These are phyloP conservation scores for Stenurella melanura DNA, from an alignment of 2,888 invertebrate species.

Conservation along the genomic window DNA sequence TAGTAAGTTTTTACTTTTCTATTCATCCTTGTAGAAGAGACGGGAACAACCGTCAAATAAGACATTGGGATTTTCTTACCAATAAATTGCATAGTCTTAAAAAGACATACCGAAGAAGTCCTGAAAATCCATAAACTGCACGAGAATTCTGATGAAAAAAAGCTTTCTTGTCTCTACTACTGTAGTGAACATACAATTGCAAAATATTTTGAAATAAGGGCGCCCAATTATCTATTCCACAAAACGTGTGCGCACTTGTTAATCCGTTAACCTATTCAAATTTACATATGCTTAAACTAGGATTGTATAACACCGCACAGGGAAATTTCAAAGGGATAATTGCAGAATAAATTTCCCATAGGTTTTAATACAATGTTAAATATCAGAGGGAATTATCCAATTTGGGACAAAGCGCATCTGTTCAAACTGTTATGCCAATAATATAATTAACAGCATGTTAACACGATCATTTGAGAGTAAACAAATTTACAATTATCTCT, in stretches of 20 bases:
- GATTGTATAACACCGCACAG: slow-evolving; percentile 33
- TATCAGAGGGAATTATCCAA: slow-evolving; percentile 25
- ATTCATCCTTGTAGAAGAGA: too few species aligned
- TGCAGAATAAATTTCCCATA: slow-evolving; percentile 37
- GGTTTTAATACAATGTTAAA: slow-evolving; percentile 31
- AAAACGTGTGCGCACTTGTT: slow-evolving; percentile 16
- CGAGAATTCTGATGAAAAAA: too few species aligned
- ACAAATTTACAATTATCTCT: slow-evolving; percentile 24
- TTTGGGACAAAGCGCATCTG: slow-evolving; percentile 23
- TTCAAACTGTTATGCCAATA: slow-evolving; percentile 34
- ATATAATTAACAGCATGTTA: slow-evolving; percentile 38
- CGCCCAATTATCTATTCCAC: neutral
- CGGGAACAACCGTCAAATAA: too few species aligned
- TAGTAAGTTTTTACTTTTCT: too few species aligned
- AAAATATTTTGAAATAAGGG: neutral
- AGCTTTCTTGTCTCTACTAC: too few species aligned
- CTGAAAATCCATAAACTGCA: too few species aligned
- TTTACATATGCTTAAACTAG: slow-evolving; percentile 36
- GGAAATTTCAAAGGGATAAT: slow-evolving; percentile 35
- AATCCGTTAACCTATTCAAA: slow-evolving; percentile 31
- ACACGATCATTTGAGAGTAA: slow-evolving; percentile 30
- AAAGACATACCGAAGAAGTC: too few species aligned
- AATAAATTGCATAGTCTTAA: too few species aligned
- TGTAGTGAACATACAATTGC: too few species aligned
- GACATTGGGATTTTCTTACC: too few species aligned